These are phyloP conservation scores for Homarus gammarus DNA, from an alignment of 2,888 invertebrate genomes.

Conservation along the genomic window DNA sequence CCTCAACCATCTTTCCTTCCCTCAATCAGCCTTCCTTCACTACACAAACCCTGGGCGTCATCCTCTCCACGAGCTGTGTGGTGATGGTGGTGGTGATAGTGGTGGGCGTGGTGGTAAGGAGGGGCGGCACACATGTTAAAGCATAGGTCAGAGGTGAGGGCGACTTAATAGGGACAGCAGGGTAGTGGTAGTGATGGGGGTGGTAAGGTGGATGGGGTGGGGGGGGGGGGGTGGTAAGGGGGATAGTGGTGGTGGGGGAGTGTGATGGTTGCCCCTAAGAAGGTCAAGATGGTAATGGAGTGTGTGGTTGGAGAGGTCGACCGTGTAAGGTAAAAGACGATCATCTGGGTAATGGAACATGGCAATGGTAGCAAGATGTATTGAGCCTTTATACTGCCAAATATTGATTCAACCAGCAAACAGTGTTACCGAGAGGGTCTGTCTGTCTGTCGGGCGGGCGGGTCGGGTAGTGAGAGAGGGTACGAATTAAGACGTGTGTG, in stretches of 20 bases:
- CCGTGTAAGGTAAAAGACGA: not conserved
- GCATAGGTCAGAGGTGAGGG: not conserved
- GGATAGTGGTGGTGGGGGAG: not conserved
- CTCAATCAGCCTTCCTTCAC: not conserved
- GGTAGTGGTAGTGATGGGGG: not conserved
- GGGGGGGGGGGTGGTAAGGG: not conserved
- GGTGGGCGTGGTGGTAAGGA: not conserved
- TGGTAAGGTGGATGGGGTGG: not conserved
- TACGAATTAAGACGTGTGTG: too few species aligned
- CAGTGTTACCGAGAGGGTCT: not conserved
- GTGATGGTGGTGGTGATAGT: slow-evolving; percentile 4
- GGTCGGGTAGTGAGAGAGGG: not conserved
- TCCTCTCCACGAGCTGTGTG: slow-evolving; percentile 1
- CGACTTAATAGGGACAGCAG: not conserved
- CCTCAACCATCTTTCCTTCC: not conserved
- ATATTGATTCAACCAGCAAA: slow-evolving; percentile 2
- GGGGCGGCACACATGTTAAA: not conserved
- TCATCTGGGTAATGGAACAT: not conserved
- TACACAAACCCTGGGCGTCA: not conserved
- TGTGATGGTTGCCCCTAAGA: not conserved
- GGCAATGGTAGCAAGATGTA: not conserved
- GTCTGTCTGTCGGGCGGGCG: not conserved
- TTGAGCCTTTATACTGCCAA: not conserved
- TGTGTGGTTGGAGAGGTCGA: not conserved
- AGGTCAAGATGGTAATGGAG: not conserved